A percentile compares a stretch with the other conserved stretches of the same genome.
These are phyloP conservation scores for Phenganax stokvisi DNA, from an alignment of 92 coral and sea anemone species.

Conservation along the genomic window DNA sequence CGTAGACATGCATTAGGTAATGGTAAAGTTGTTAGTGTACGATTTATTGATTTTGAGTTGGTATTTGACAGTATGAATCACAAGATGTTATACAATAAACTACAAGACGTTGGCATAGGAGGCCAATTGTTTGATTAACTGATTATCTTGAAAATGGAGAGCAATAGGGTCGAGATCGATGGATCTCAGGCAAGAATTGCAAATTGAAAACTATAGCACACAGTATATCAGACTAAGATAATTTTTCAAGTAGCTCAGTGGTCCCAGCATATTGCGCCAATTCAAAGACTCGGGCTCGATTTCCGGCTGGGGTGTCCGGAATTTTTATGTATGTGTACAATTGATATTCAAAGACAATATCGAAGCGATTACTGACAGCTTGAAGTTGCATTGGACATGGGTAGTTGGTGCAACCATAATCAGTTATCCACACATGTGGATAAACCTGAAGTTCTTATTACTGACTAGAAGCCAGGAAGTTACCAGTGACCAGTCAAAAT, in stretches of 20 bases:
- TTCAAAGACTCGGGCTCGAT: too few relatives aligned
- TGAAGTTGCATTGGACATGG: background rate
- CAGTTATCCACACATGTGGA: background rate
- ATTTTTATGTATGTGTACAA: too few relatives aligned
- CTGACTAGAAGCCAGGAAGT: too few relatives aligned
- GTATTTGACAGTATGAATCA: background rate
- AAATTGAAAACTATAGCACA: background rate
- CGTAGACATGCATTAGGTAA: conserved; percentile 2
- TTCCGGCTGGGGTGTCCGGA: too few relatives aligned
- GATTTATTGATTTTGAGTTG: background rate
- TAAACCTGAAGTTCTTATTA: background rate
- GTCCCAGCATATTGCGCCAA: too few relatives aligned
- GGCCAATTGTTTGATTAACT: background rate
- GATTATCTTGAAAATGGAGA: background rate
- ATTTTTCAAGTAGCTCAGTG: too few relatives aligned
- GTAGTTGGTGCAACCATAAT: background rate
- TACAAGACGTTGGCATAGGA: background rate
- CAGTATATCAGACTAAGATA: too few relatives aligned
- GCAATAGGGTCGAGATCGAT: background rate
- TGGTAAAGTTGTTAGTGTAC: background rate
- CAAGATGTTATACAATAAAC: background rate
- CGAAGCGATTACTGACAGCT: background rate
- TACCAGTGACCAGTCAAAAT: background rate
- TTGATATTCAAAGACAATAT: background rate
- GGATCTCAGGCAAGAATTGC: background rate